These are phyloP conservation scores for Megalopta genalis DNA, from an alignment of 1,140 invertebrate genomes.

Conservation along the genomic window DNA sequence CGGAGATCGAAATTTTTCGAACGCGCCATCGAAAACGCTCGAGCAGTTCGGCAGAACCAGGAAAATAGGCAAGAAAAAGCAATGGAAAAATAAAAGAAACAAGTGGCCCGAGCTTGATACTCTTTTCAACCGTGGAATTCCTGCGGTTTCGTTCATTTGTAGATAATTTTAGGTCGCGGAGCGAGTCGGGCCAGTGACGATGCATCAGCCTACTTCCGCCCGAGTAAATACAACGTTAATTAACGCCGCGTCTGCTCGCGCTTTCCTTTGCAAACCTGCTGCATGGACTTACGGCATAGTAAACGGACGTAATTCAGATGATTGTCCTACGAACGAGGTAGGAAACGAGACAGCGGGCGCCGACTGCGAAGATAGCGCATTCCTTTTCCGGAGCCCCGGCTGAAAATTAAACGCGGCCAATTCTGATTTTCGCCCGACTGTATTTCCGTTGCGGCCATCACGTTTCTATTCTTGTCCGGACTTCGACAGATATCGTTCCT, in stretches of 20 bases:
- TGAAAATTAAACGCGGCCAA: conserved; percentile 11
- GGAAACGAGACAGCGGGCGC: not conserved
- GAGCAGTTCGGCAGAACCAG: too few species aligned
- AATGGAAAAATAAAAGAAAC: conserved; percentile 2
- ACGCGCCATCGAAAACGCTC: not conserved
- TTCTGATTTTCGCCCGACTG: conserved; percentile 27
- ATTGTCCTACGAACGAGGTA: conserved; percentile 59
- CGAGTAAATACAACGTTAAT: conserved; percentile 72
- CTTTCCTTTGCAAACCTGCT: conserved; percentile 47
- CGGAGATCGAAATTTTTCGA: not conserved
- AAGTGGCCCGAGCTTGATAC: not conserved
- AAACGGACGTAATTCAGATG: conserved; percentile 65
- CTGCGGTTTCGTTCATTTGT: conserved; percentile 46
- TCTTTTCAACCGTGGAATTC: conserved; percentile 6
- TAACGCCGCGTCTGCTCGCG: conserved; percentile 67
- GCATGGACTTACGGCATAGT: conserved; percentile 65
- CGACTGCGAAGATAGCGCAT: conserved; percentile 31
- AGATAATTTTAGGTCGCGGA: conserved; percentile 50
- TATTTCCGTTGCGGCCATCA: not conserved
- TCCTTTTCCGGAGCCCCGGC: conserved; percentile 12
- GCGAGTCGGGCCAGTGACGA: conserved; percentile 38
- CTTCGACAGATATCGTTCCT: not conserved
- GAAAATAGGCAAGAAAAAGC: not conserved
- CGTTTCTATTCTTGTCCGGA: not conserved
- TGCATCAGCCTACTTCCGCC: conserved; percentile 64